phyloP scores from a whole-genome alignment of 2,888 invertebrate species.

The Hydropsyche betteni region DNA sequence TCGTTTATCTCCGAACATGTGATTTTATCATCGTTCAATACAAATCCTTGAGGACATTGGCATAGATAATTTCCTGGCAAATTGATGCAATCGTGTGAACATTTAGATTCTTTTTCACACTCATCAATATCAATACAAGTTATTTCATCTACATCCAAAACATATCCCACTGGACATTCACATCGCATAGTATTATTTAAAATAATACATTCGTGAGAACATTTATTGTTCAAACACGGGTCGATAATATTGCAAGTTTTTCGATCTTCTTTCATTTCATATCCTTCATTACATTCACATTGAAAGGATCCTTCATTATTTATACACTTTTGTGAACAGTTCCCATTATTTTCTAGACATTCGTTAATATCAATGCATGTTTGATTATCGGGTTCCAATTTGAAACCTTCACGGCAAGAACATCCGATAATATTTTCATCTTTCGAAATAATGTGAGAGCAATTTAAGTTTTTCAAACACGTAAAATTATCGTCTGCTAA shows the following conservation, averaged over 20 bases:
- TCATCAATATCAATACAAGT: conserved; percentile 60
- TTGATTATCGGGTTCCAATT: conserved; percentile 54
- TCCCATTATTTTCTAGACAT: conserved; percentile 63
- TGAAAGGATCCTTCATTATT: conserved; percentile 68
- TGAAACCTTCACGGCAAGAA: conserved; percentile 60
- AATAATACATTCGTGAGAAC: conserved; percentile 67
- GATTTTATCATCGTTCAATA: conserved; percentile 55
- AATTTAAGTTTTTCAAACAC: conserved; percentile 65
- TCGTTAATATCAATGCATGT: conserved; percentile 64
- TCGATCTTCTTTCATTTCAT: conserved; percentile 60
- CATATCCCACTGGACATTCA: conserved; percentile 60
- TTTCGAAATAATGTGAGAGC: conserved; percentile 61
- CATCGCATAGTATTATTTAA: conserved; percentile 63
- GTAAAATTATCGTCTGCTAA: conserved; percentile 55
- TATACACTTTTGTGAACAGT: conserved; percentile 67
- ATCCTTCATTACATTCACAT: conserved; percentile 72
- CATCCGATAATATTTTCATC: conserved; percentile 61
- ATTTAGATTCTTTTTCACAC: conserved; percentile 60
- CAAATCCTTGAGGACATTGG: conserved; percentile 60
- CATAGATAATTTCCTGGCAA: conserved; percentile 63
- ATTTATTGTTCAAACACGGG: conserved; percentile 54
- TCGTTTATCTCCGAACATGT: conserved; percentile 60
- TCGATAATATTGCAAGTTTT: conserved; percentile 65
- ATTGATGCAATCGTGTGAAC: conserved; percentile 60
- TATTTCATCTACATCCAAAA: conserved; percentile 52